Evolutionary conservation across 2,888 invertebrate species (phyloP), one percentile per base, ranked within the genome.

Genomic region (Psylliodes chrysocephalus): DNA sequence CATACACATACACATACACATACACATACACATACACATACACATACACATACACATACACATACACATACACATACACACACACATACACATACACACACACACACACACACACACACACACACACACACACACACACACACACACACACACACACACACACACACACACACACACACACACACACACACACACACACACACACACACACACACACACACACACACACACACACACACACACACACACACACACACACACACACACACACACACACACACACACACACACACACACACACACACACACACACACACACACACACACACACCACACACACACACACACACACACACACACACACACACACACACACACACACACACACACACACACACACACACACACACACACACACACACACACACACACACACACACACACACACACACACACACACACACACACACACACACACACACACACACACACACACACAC

Each of bases 101-200:
- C 40, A 40, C 40, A 40, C 40, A 40, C 40, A 40, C 40, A 40
- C 40, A 40, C 40, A 40, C 40, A 40, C 40, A 40, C 40, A 40
- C 40, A 40, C 40, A 40, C 40, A 40, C 40, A 40, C 40, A 40
- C 40, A 40, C 40, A 40, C 40, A 40, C 40, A 40, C 40, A 40
- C 40, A 40, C 40, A 40, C 40, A 40, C 40, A 40, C 40, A 40
- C 40, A 40, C 40, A 40, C 40, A 40, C 40, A 40, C 40, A 40
- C 40, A 40, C 40, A 40, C 40, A 40, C 40, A 40, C 40, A 40
- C 40, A 40, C 40, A 40, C 40, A 40, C 40, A 40, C 40, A 40
- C 40, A 40, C 40, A 40, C 40, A 40, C 40, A 40, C 40, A 40
- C 40, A 40, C 40, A 40, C 40, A 40, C 40, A 40, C 40, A 40